Evolutionary conservation across 2,113 vertebrate species (phyloP).

Genomic region (Cervus canadensis): DNA sequence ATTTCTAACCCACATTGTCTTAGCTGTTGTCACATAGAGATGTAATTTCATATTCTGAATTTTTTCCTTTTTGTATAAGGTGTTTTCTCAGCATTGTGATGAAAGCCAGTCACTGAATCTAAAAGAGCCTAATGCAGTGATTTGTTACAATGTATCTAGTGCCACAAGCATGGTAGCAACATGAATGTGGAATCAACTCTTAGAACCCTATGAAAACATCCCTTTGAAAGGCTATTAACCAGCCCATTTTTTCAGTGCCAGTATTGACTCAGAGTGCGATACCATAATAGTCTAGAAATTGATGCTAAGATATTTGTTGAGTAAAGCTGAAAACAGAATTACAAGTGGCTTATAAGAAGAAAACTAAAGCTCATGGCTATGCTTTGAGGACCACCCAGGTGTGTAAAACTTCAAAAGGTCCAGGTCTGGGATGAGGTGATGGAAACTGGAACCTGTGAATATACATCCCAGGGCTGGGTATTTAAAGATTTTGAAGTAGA

Average conservation of each 20-base stretch:
- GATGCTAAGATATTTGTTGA: constrained; percentile 29
- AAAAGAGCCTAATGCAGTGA: constrained; percentile 28
- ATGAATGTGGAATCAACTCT: constrained; percentile 7
- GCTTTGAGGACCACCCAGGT: background rate
- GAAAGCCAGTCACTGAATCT: constrained; percentile 24
- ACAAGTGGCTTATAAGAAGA: constrained; percentile 29
- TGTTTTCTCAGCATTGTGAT: constrained; percentile 9
- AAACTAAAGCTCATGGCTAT: background rate
- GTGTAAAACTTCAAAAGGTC: background rate
- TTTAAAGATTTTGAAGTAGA: constrained; percentile 37
- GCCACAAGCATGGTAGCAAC: background rate
- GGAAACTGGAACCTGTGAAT: background rate
- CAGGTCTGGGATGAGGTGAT: background rate
- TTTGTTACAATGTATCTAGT: background rate
- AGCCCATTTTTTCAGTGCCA: constrained; percentile 37
- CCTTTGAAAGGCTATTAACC: constrained; percentile 33
- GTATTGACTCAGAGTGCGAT: constrained; percentile 31
- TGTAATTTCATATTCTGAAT: constrained; percentile 23
- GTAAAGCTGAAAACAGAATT: constrained; percentile 30
- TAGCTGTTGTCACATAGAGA: background rate
- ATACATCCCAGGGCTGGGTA: background rate
- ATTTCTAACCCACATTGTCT: constrained; percentile 17
- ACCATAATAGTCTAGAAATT: constrained; percentile 41
- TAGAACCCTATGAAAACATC: constrained; percentile 47
- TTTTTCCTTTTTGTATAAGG: constrained; percentile 14